Evolutionary conservation across 2,113 vertebrate genomes (phyloP).

Genomic region (Sula dactylatra): DNA sequence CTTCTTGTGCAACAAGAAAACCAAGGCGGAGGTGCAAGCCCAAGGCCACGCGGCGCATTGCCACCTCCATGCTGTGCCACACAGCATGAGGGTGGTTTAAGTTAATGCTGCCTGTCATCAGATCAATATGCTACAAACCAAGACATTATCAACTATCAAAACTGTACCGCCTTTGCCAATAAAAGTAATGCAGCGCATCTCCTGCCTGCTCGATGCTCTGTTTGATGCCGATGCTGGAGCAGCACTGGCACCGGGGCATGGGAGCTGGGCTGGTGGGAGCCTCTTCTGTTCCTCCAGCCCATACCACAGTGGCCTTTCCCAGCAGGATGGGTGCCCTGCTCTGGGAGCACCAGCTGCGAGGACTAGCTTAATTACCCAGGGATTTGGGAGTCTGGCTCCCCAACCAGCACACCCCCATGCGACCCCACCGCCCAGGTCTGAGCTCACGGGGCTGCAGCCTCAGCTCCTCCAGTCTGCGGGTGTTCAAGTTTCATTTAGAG

Average conservation of each 20-base stretch:
- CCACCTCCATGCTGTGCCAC: rapidly evolving
- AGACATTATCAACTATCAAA: background rate
- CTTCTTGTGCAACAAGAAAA: background rate
- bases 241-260: background rate
- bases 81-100: background rate
- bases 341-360: background rate
- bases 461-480: rapidly evolving
- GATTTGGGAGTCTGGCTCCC: background rate
- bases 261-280: background rate
- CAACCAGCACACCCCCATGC: background rate
- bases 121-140: background rate
- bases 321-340: background rate
- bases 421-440: background rate
- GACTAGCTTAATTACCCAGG: background rate
- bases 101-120: background rate
- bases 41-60: rapidly evolving
- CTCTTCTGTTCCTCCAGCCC: background rate
- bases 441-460: background rate
- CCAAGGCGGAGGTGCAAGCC: background rate
- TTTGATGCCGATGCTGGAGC: background rate
- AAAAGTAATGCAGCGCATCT: background rate
- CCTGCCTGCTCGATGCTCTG: background rate
- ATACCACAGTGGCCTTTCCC: background rate
- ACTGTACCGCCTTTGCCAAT: background rate
- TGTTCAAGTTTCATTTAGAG: background rate